Base-by-base conservation (phyloP, 2,888 invertebrate species). In the Cremastobaeus sp. region DNA sequence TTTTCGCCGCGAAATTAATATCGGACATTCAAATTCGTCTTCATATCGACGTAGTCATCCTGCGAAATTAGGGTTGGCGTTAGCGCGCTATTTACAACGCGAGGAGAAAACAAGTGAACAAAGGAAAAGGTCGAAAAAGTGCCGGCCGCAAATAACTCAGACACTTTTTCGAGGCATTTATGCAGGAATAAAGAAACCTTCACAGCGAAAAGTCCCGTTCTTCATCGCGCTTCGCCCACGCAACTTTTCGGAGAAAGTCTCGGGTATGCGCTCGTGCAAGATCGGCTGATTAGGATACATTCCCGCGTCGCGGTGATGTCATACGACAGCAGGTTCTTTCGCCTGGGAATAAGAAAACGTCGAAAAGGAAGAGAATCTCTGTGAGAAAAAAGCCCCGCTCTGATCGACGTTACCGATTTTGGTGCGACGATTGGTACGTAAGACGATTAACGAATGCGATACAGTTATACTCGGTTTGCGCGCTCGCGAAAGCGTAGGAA, bases 201-300 rank as follows among this genome's bases (percentile, higher is more conserved):
- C 21, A 52, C 43, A 43, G 50, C 30, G 65, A 35, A 52, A 41
- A 75, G 48, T 73, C 72, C 75, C 76, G 77, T 78, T 72, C 71
- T 28, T 59, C 68, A 60, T 70, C 43, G 57, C 48, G 55, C 64
- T 52, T 79, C 78, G 77, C 78, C 81, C 72, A 80, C 77, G 50
- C 71, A 48, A 71, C 48, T 60, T 78, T 81, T 80, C 54, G 77
- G 68, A 77, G 76, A 74, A 75, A 76, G 75, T 55, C 45, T 41
- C 43, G n/a, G 25, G 25, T 47, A 50, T 66, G 59, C 32, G 47
- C 25, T 41, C 48, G 41, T 12, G 34, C n/a, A 17, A 48, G 50
- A 65, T 48, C 47, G 60, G 32, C 17, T 55, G 69, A 66, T 62
- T 69, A 57, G 35, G 45, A 32, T 60, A 47, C 47, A 60, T 59